These are phyloP conservation scores for Siniperca chuatsi DNA, from an alignment of 2,113 vertebrate genomes.

Conservation along the genomic window DNA sequence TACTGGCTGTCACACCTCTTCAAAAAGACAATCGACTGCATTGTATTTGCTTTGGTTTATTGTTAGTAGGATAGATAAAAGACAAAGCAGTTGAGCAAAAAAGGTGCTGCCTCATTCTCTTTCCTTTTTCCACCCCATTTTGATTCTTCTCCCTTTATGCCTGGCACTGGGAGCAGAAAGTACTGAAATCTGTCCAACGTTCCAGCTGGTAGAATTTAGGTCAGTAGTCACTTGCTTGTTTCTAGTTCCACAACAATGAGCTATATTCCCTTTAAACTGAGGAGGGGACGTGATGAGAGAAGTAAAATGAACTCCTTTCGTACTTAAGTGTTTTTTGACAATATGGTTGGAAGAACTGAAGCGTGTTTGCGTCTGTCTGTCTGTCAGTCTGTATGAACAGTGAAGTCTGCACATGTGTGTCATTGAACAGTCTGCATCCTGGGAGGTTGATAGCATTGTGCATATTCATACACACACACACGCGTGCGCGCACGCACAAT, in stretches of 20 bases:
- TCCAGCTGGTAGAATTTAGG: constrained; percentile 83
- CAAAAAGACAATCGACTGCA: not conserved
- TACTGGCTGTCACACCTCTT: not conserved
- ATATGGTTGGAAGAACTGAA: constrained; percentile 10
- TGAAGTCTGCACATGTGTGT: constrained; percentile 6
- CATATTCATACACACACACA: not conserved
- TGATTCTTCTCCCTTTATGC: constrained; percentile 40
- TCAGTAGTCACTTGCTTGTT: constrained; percentile 74
- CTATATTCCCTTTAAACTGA: constrained; percentile 56
- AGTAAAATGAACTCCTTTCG: constrained; percentile 3
- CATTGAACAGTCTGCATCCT: constrained; percentile 5
- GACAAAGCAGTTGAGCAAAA: constrained; percentile 28
- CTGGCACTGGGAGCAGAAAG: constrained; percentile 54
- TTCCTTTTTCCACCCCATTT: constrained; percentile 58
- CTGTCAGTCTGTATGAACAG: not conserved
- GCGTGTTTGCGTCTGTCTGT: not conserved
- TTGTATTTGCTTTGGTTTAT: constrained; percentile 23
- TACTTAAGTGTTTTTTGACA: constrained; percentile 31
- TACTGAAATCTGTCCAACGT: constrained; percentile 68
- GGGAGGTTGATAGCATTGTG: constrained; percentile 16
- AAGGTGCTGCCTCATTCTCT: constrained; percentile 33
- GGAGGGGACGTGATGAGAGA: constrained; percentile 26
- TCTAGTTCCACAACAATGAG: constrained; percentile 73
- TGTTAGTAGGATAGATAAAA: constrained; percentile 6
- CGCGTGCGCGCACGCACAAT: constrained; percentile 3